Evolutionary conservation across 1,140 invertebrate genomes (phyloP), one percentile per base, ranked within the genome.

Genomic region (Lepidostoma basale): DNA sequence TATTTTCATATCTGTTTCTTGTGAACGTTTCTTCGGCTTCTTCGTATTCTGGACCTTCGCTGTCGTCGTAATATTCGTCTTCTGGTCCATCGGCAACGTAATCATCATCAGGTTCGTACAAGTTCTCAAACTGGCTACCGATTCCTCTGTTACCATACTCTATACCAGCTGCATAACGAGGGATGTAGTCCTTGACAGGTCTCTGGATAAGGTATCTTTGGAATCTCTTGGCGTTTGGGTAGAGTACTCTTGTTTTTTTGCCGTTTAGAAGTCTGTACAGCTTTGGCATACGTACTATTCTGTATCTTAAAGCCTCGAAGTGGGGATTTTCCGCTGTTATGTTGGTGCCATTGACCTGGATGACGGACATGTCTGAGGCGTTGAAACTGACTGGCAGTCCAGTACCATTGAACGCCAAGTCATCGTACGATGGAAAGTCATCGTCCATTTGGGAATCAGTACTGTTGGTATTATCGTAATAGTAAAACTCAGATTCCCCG

Each of bases 191-290:
- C 56, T 62, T 44, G 10, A 65, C 45, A 0, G 70, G 70, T 56
- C 56, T 72, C 25, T 66, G 65, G 2, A 68, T 54, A 14, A 68
- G 45, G 56, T 62, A 68, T 28, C 45, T 52, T 25, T 54, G 42
- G 44, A 69, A 73, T 44, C 70, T 65, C 3, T 22, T n/a, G 9
- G 26, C 20, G 28, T 69, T 69, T 45, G 70, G 70, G 12, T 54
- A 14, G 3, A 45, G 20, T 16, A 73, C 47, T 67, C 67, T 45
- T 1, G 45, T 67, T 63, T 69, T 73, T 10, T 58, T 23, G 5
- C 70, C 70, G 28, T 67, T 73, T 20, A 67, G 56, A 3, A 73
- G 30, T 44, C 70, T 62, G 40, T 69, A 73, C 6, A 73, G 28
- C 18, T 39, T 62, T 26, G 70, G 67, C 25, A 20, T 45, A 59